These are phyloP conservation scores for Dallia pectoralis DNA, from an alignment of 2,797 vertebrate species.

Conservation along the genomic window DNA sequence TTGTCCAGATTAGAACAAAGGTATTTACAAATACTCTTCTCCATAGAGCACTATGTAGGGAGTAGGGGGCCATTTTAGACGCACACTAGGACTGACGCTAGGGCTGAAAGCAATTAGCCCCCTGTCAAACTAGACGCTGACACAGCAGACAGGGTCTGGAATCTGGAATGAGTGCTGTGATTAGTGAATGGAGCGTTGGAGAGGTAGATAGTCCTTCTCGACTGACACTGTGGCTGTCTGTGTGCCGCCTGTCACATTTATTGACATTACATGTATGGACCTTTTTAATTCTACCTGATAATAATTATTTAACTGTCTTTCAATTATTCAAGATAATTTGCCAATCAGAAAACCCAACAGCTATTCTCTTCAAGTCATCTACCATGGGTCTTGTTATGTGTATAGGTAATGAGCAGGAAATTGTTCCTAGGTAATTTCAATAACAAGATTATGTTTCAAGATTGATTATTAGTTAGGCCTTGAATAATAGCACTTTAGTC, in stretches of 20 bases:
- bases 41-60: background rate
- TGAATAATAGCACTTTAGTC: background rate
- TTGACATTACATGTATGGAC: background rate
- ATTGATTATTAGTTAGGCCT: background rate
- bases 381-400: background rate
- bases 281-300: background rate
- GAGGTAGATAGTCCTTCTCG: background rate
- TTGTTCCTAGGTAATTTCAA: background rate
- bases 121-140: constrained; percentile 28
- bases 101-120: constrained; percentile 29
- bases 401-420: background rate
- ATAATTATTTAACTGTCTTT: background rate
- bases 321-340: background rate
- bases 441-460: background rate
- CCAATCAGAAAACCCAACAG: background rate
- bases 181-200: background rate
- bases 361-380: background rate
- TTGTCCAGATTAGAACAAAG: background rate
- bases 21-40: background rate
- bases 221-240: background rate
- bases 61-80: background rate
- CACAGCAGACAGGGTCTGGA: constrained; percentile 10
- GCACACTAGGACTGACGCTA: background rate
- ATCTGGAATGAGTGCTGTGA: background rate
- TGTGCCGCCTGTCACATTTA: background rate